These are phyloP conservation scores for Drosophila prosaltans DNA, from an alignment of 1,140 invertebrate genomes.

Conservation along the genomic window DNA sequence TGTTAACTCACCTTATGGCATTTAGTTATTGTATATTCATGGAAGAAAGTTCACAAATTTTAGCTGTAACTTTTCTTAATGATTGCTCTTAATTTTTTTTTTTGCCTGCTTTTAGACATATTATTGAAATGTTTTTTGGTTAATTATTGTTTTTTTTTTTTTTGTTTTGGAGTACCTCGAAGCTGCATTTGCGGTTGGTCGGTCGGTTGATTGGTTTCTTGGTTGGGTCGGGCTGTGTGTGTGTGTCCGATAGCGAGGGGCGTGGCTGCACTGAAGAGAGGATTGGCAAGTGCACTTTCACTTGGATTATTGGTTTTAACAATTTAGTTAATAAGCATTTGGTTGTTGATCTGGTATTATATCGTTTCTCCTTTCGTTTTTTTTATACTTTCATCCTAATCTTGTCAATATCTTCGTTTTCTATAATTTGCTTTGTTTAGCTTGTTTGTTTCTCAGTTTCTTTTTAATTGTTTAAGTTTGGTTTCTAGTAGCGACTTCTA, in stretches of 20 bases:
- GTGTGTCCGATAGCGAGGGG: neutral
- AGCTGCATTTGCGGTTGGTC: slow-evolving; percentile 36
- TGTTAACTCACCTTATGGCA: slow-evolving; percentile 44
- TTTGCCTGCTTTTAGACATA: slow-evolving; percentile 55
- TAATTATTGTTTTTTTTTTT: slow-evolving; percentile 49
- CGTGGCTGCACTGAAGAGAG: slow-evolving; percentile 7
- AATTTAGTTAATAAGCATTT: slow-evolving; percentile 12
- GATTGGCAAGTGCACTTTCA: neutral
- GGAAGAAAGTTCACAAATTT: slow-evolving; percentile 40
- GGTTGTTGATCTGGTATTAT: slow-evolving; percentile 20
- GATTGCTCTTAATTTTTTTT: slow-evolving; percentile 40
- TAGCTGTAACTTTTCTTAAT: slow-evolving; percentile 50
- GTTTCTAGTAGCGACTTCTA: slow-evolving; percentile 74
- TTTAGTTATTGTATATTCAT: slow-evolving; percentile 22
- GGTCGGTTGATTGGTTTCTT: slow-evolving; percentile 15
- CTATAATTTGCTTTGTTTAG: neutral
- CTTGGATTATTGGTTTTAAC: neutral
- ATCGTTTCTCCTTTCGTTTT: neutral
- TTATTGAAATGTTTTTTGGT: slow-evolving; percentile 66
- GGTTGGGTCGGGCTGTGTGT: slow-evolving; percentile 12
- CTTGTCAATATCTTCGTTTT: neutral
- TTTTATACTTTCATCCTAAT: slow-evolving; percentile 2
- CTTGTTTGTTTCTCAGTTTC: slow-evolving; percentile 18
- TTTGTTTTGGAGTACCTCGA: slow-evolving; percentile 71
- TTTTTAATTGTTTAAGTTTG: slow-evolving; percentile 34